Evolutionary conservation across 2,888 invertebrate species (phyloP), one percentile per base, ranked within the genome.

Genomic region (Caenorhabditis imperialis): DNA sequence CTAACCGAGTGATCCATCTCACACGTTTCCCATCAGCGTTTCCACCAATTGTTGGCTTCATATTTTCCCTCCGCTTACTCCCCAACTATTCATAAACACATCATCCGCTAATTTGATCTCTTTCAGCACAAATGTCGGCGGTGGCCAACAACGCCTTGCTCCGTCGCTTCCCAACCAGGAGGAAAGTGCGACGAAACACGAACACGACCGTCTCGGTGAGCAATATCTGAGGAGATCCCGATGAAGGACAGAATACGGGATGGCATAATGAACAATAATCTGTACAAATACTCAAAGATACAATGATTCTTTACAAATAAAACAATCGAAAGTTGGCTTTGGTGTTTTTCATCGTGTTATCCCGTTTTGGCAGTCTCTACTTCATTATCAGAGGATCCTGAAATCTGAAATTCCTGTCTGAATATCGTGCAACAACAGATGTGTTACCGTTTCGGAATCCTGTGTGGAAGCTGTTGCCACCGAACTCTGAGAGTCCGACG

Each of bases 91-190:
- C n/a, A n/a, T n/a, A n/a, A n/a, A n/a, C n/a, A n/a, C n/a, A 27
- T n/a, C n/a, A 5, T 48, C n/a, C 23, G 10, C 16, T 20, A 16
- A 27, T 23, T n/a, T 25, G 8, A 48, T 30, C 30, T 12, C 42
- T 60, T 77, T 51, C 77, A 85, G 85, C 84, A n/a, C 85, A 84
- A 81, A 84, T 86, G 83, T 80, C 84, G 2, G 81, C 81, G 18
- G 80, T 83, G 33, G 86, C 85, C 10, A 86, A 86, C 58, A 84
- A 86, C 55, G 81, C 79, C 35, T 72, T 85, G n/a, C 77, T 86
- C 48, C 75, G 81, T 6, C 71, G 86, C 3, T 84, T 84, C 55
- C 84, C 84, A 38, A 82, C 85, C 2, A 45, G 83, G 54, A 55
- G 84, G 35, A 75, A 77, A 61, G 73, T 80, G 27, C 73, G 79